These are phyloP conservation scores for Rhinella marina DNA, from an alignment of 2,797 vertebrate genomes.

Conservation along the genomic window DNA sequence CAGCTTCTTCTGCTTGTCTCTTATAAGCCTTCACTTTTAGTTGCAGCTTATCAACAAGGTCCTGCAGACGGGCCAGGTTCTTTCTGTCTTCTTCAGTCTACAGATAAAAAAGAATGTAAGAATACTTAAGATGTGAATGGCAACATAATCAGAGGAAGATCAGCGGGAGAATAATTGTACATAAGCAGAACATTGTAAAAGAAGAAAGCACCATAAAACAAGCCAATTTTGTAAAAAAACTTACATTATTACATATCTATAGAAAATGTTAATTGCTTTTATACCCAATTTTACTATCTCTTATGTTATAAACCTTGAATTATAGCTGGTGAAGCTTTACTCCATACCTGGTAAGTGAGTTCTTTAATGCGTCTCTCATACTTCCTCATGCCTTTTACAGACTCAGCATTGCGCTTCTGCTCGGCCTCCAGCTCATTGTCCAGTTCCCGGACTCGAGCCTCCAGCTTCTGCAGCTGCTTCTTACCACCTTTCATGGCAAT, in stretches of 20 bases:
- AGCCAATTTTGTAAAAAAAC: neutral
- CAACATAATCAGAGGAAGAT: neutral
- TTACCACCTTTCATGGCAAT: slow-evolving; percentile 92
- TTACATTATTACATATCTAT: neutral
- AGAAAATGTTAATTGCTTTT: neutral
- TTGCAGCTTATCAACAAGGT: slow-evolving; percentile 73
- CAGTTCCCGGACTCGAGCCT: slow-evolving; percentile 85
- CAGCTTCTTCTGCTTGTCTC: slow-evolving; percentile 72
- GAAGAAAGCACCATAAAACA: neutral
- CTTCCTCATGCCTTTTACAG: slow-evolving; percentile 87
- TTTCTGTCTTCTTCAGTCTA: slow-evolving; percentile 74
- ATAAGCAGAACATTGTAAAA: neutral
- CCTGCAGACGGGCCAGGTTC: slow-evolving; percentile 71
- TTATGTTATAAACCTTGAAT: neutral
- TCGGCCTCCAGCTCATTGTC: slow-evolving; percentile 89
- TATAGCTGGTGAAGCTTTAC: neutral
- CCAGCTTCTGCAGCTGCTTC: slow-evolving; percentile 95
- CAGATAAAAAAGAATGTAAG: neutral
- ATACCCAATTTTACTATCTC: neutral
- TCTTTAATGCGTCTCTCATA: slow-evolving; percentile 91
- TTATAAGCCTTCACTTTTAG: slow-evolving; percentile 75
- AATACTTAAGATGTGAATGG: neutral
- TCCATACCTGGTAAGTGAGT: slow-evolving; percentile 83
- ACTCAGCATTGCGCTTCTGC: slow-evolving; percentile 84
- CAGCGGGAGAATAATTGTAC: neutral